Conservation (phyloP, 1,140 invertebrate genomes). For the Zaprionus gabonicus region DNA sequence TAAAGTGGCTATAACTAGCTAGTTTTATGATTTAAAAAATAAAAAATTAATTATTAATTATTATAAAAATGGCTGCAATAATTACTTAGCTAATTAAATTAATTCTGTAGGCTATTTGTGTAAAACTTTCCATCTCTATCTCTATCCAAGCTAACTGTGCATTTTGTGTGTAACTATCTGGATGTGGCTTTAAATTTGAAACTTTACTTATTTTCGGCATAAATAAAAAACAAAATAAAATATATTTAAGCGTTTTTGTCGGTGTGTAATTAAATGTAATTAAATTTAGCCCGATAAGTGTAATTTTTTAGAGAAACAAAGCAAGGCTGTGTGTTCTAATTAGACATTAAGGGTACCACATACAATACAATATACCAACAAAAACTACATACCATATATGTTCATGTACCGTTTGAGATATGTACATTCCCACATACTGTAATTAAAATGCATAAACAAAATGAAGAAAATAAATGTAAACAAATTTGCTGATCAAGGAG, state of each 20-base stretch:
- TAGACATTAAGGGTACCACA: slow-evolving; percentile 57
- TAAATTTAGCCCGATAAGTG: slow-evolving; percentile 62
- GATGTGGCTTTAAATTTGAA: slow-evolving; percentile 74
- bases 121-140: not conserved
- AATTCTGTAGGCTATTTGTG: slow-evolving; percentile 14
- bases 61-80: slow-evolving; percentile 23
- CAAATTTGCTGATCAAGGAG: slow-evolving; percentile 56
- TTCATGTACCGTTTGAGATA: slow-evolving; percentile 35
- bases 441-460: slow-evolving; percentile 14
- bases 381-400: not conserved
- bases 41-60: not conserved
- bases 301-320: slow-evolving; percentile 84
- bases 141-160: slow-evolving; percentile 44
- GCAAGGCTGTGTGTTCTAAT: slow-evolving; percentile 84
- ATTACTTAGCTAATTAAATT: slow-evolving; percentile 31
- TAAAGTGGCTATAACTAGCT: slow-evolving; percentile 20
- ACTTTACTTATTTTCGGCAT: not conserved
- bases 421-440: slow-evolving; percentile 23
- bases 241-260: slow-evolving; percentile 49
- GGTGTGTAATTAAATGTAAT: slow-evolving; percentile 68
- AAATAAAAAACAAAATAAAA: slow-evolving; percentile 1
- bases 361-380: not conserved
- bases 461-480: slow-evolving; percentile 14
- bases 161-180: slow-evolving; percentile 71
- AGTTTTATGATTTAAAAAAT: slow-evolving; percentile 25